Evolutionary conservation across 2,113 vertebrate species (phyloP).

Genomic region (Nothocercus nigrocapillus): DNA sequence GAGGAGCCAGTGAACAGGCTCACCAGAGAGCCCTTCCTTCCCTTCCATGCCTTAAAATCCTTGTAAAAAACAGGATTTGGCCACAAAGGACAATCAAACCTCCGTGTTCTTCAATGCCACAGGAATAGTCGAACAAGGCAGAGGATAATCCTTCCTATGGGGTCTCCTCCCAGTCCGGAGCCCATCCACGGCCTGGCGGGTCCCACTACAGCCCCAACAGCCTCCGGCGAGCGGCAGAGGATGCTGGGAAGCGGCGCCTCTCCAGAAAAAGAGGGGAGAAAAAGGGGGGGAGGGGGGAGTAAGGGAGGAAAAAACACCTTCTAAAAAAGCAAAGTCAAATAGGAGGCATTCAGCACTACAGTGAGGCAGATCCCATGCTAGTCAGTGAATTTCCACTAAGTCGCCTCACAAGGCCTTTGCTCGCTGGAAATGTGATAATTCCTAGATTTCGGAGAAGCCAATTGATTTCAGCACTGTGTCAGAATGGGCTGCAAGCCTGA

Average conservation of each 20-base stretch:
- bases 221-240: neutral
- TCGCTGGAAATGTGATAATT: neutral
- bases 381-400: conserved; percentile 50
- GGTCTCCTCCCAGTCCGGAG: neutral
- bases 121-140: neutral
- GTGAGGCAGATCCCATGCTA: conserved; percentile 4
- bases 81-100: neutral
- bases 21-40: neutral
- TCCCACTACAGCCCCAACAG: neutral
- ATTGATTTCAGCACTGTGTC: neutral
- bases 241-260: neutral
- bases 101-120: neutral
- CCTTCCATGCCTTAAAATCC: neutral
- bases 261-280: neutral
- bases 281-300: too few relatives aligned
- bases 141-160: neutral
- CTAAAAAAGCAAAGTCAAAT: conserved; percentile 48
- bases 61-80: conserved; percentile 5
- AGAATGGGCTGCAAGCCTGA: neutral
- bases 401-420: conserved; percentile 17
- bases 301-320: neutral
- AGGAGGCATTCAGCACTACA: neutral
- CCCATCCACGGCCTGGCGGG: fast-evolving
- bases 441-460: neutral
- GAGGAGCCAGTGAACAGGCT: neutral